Evolutionary conservation across 2,888 invertebrate genomes (phyloP).

Genomic region (Clistopyga incitator): DNA sequence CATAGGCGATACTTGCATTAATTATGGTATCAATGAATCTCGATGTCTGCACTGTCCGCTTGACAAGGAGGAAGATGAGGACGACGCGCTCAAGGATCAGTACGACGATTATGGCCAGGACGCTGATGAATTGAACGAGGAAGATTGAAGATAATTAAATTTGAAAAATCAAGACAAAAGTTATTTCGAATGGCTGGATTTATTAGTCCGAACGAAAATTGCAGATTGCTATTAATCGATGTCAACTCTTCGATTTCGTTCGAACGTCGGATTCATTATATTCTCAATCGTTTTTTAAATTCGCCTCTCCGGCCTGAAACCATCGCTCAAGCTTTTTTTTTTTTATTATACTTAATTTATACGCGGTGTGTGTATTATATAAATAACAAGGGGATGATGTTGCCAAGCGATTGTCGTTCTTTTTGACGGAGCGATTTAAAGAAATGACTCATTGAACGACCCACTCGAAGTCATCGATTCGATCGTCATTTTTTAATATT

Average conservation of each 20-base stretch:
- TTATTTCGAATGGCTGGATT: not conserved
- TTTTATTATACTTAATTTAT: conserved; percentile 29
- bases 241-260: conserved; percentile 1
- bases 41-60: conserved; percentile 85
- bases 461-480: conserved; percentile 47
- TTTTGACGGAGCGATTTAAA: conserved; percentile 21
- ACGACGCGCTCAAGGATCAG: conserved; percentile 80
- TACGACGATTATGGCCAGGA: conserved; percentile 86
- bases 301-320: conserved; percentile 37
- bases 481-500: conserved; percentile 29
- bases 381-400: conserved; percentile 20
- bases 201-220: not conserved
- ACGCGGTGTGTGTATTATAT: conserved; percentile 6
- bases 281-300: conserved; percentile 12
- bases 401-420: conserved; percentile 29
- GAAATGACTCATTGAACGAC: conserved; percentile 28
- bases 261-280: conserved; percentile 6
- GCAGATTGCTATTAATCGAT: conserved; percentile 24
- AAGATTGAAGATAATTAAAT: conserved; percentile 68
- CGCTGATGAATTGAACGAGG: conserved; percentile 86
- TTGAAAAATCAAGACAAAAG: conserved; percentile 24
- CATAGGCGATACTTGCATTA: conserved; percentile 94
- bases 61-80: conserved; percentile 78
- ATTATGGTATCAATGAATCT: conserved; percentile 95
- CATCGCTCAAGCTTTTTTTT: conserved; percentile 46